Evolutionary conservation across 2,113 vertebrate genomes (phyloP).

Genomic region (Cryptomyrus ogoouensis): DNA sequence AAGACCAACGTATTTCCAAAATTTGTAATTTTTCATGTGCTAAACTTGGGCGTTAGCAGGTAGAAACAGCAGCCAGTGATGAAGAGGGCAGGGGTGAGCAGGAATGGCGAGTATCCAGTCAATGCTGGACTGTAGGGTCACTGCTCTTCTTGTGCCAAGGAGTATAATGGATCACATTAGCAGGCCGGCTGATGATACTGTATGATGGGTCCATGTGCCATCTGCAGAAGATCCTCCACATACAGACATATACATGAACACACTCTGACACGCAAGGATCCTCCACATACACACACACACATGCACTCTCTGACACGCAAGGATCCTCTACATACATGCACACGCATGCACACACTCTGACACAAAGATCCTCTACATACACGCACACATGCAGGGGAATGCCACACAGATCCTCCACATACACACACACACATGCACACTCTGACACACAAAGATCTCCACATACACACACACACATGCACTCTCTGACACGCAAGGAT

Average conservation of each 20-base stretch:
- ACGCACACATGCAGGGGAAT: no score
- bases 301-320: not conserved
- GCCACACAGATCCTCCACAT: no score
- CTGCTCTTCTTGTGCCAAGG: not conserved
- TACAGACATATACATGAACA: not conserved
- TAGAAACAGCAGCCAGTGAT: not conserved
- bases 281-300: not conserved
- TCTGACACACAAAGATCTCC: not conserved
- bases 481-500: not conserved
- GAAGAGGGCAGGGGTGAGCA: not conserved
- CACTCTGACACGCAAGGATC: not conserved
- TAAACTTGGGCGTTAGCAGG: not conserved
- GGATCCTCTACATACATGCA: no score
- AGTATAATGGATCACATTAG: not conserved
- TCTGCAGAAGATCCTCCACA: not conserved
- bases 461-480: not conserved
- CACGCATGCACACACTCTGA: no score
- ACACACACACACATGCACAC: not conserved
- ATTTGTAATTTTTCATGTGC: not conserved
- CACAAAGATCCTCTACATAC: no score
- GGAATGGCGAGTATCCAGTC: not conserved
- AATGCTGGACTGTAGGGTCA: not conserved
- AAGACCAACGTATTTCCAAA: not conserved
- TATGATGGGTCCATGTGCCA: not conserved
- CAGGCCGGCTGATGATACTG: not conserved